A percentile compares a stretch with the other conserved stretches of the same genome.
Conservation (phyloP, 2,797 vertebrate genomes). For the Malurus leucopterus region DNA sequence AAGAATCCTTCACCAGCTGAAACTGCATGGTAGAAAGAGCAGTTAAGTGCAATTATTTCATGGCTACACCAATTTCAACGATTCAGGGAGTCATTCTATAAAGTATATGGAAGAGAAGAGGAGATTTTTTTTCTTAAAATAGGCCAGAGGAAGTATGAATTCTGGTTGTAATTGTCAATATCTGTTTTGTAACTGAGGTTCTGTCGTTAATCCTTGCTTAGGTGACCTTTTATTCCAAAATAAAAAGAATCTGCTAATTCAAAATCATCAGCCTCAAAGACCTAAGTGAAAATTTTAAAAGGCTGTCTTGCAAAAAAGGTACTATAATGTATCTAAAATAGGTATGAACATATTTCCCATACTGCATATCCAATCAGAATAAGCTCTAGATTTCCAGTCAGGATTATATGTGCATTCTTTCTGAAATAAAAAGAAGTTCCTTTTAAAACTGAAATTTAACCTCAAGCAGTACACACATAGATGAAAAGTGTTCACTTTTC, state of each 20-base stretch:
- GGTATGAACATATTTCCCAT: not conserved
- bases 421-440: not conserved
- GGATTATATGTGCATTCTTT: not conserved
- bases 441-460: not conserved
- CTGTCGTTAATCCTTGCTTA: not conserved
- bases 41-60: not conserved
- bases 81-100: not conserved
- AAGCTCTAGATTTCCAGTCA: not conserved
- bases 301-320: not conserved
- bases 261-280: not conserved
- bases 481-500: not conserved
- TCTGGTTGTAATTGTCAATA: not conserved
- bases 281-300: not conserved
- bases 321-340: not conserved
- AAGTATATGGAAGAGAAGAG: not conserved
- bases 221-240: not conserved
- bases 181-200: not conserved
- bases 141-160: not conserved
- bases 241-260: not conserved
- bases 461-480: not conserved
- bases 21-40: not conserved
- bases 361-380: not conserved
- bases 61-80: not conserved
- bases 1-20: not conserved
- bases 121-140: not conserved